Conservation (phyloP, 2,888 invertebrate species). For the Rhamphomyia laevipes region DNA sequence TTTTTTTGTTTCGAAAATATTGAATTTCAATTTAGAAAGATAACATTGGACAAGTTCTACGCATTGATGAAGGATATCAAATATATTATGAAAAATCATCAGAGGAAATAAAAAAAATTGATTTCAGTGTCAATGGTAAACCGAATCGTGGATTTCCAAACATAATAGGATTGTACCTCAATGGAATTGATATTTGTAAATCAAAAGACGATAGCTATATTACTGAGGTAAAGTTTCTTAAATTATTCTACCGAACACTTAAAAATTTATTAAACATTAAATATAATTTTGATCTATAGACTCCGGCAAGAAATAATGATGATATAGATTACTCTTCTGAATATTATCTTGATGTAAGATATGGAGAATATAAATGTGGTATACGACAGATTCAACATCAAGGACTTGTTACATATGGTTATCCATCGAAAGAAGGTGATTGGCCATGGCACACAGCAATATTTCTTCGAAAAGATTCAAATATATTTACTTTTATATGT, state of each 20-base stretch:
- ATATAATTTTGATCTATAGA: neutral
- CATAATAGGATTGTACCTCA: slow-evolving; percentile 6
- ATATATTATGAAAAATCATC: neutral
- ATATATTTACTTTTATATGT: slow-evolving; percentile 21
- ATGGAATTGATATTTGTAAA: slow-evolving; percentile 10
- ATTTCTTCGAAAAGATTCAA: slow-evolving; percentile 15
- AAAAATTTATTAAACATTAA: no score
- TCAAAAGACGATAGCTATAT: neutral
- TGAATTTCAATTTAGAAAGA: slow-evolving; percentile 6
- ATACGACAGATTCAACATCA: slow-evolving; percentile 9
- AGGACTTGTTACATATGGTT: slow-evolving; percentile 30
- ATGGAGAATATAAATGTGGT: slow-evolving; percentile 6
- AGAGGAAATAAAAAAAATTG: neutral
- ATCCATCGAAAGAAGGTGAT: slow-evolving; percentile 32
- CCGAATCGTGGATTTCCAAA: slow-evolving; percentile 11
- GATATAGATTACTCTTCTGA: neutral
- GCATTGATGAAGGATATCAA: no score
- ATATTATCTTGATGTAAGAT: neutral
- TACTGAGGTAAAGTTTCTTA: neutral
- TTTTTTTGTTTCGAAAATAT: no score
- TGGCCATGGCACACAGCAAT: slow-evolving; percentile 40
- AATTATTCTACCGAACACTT: no score
- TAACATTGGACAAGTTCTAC: neutral
- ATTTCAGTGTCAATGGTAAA: slow-evolving; percentile 9
- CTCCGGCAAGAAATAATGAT: no score